Evolutionary conservation across 1,140 invertebrate genomes (phyloP), one percentile per base, ranked within the genome.

Genomic region (Macrosteles quadrilineatus): DNA sequence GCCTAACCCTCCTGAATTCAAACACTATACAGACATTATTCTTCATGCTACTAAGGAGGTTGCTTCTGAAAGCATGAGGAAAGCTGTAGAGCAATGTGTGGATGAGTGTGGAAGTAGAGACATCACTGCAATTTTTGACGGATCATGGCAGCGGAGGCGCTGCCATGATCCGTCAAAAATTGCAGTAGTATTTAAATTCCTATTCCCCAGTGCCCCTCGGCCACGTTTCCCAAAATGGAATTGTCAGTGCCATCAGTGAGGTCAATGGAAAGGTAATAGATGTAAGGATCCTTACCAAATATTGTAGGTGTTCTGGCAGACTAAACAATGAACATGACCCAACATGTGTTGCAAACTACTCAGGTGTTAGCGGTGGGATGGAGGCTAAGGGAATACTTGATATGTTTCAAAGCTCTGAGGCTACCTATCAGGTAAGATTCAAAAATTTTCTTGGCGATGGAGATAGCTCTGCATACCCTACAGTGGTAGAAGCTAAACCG

Each of bases 381-480:
- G 50, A 55, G 50, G 9, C 23, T 6, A 17, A 55, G 6, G 50
- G 50, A 19, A 55, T 55, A 19, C 17, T 55, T 9, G 50, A 55
- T 21, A 55, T 55, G 50, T 55, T 55, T 25, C 17, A 55, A 55
- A 25, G 19, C 4, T 55, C 50, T 4, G 50, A 11, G 19, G 23
- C 6, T 11, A 19, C 50, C 6, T 55, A 55, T 21, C 6, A 19
- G 6, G 23, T 19, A 11, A 19, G 23, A 19, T 19, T 11, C 9
- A 9, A 55, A 9, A 55, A 55, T 55, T 25, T 55, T 65, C 59
- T 76, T n/a, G 72, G 74, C 17, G 73, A 76, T 53, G 74, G 72
- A 19, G 73, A 76, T 53, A 6, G 50, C 50, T 17, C 50, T 9
- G 17, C 50, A 6, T 55, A 55, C 19, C 17, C 50, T 9, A 55